These are phyloP conservation scores for Aethes cnicana DNA, from an alignment of 2,888 invertebrate species.

Conservation along the genomic window DNA sequence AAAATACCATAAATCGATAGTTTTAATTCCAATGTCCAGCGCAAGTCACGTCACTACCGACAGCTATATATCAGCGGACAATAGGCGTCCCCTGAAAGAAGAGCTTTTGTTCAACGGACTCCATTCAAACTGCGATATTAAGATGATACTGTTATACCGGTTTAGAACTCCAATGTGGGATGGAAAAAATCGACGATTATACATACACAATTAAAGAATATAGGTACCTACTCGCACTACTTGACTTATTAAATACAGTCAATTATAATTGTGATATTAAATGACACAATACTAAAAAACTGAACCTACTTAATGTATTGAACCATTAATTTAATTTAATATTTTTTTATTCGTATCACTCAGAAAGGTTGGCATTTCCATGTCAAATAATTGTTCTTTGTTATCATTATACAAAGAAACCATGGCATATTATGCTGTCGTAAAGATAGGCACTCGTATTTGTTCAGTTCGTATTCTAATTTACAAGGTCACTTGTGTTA, in stretches of 20 bases:
- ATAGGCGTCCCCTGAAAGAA: constrained; percentile 22
- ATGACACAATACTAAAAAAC: not conserved
- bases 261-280: not conserved
- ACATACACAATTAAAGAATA: too few relatives aligned
- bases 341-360: too few relatives aligned
- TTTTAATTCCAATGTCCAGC: not conserved
- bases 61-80: constrained; percentile 26
- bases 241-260: not conserved
- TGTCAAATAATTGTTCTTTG: too few relatives aligned
- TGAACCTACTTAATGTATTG: too few relatives aligned
- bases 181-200: too few relatives aligned
- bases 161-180: constrained; percentile 2
- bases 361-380: too few relatives aligned
- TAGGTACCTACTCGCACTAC: not conserved
- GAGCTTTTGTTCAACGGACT: constrained; percentile 16
- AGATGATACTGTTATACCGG: constrained; percentile 25
- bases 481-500: too few relatives aligned
- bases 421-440: too few relatives aligned
- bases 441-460: too few relatives aligned
- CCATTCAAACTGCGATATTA: constrained; percentile 24
- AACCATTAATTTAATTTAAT: too few relatives aligned
- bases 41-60: constrained; percentile 19
- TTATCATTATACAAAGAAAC: too few relatives aligned
- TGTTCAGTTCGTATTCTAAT: too few relatives aligned
- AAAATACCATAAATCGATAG: not conserved